These are phyloP conservation scores for Pachycephala philippinensis DNA, from an alignment of 2,113 vertebrate species.

Conservation along the genomic window DNA sequence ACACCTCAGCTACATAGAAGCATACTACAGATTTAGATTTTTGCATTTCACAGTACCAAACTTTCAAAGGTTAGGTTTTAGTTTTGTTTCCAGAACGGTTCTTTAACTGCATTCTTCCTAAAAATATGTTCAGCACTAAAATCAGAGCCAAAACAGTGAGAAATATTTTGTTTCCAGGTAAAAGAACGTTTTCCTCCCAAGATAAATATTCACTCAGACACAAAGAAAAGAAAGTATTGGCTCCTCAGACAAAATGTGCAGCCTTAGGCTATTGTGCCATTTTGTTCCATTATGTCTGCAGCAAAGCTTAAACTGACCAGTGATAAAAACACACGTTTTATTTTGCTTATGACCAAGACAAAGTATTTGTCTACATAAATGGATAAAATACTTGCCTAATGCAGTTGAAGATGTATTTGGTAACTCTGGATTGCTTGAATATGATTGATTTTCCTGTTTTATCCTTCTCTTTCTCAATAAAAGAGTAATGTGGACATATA, in stretches of 20 bases:
- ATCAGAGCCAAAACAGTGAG: neutral
- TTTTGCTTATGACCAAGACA: conserved; percentile 29
- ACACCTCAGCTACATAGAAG: neutral
- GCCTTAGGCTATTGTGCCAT: neutral
- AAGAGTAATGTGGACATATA: neutral
- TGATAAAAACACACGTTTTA: conserved; percentile 23
- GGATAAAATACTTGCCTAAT: neutral
- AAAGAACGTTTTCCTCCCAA: neutral
- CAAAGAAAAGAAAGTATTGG: neutral
- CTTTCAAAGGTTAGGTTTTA: neutral
- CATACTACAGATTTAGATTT: neutral
- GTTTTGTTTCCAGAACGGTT: neutral
- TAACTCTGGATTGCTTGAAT: neutral
- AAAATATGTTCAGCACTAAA: neutral
- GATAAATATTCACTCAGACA: neutral
- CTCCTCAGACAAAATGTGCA: neutral
- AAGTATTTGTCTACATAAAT: neutral
- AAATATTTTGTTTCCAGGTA: conserved; percentile 22
- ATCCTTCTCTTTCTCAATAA: conserved; percentile 31
- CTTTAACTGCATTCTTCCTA: neutral
- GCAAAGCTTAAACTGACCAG: neutral
- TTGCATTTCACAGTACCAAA: neutral
- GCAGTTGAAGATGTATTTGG: neutral
- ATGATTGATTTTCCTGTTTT: conserved; percentile 35
- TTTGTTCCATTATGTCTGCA: conserved; percentile 27